Evolutionary conservation across 2,797 vertebrate species (phyloP).

Genomic region (Rhynchonycteris naso): DNA sequence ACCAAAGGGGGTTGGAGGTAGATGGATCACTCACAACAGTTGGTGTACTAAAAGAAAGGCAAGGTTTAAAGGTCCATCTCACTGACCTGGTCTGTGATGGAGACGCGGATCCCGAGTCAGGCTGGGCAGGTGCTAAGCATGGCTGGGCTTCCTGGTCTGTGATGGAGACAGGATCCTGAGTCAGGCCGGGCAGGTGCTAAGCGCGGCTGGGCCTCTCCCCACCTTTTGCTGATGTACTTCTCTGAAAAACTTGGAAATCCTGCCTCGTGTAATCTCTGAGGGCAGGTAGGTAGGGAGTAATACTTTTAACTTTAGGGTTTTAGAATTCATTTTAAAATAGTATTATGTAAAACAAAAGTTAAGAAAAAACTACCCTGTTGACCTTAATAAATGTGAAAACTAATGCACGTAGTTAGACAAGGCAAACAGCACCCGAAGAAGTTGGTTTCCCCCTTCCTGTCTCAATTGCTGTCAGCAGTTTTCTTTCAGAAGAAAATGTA

Average conservation of each 20-base stretch:
- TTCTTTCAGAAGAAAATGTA: slow-evolving; percentile 29
- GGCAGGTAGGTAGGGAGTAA: not conserved
- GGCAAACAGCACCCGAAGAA: not conserved
- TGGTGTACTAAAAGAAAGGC: not conserved
- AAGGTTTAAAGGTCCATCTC: not conserved
- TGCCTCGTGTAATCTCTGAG: not conserved
- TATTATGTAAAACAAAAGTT: not conserved
- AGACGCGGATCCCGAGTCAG: not conserved
- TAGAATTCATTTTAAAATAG: not conserved
- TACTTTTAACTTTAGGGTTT: not conserved
- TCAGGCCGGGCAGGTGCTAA: not conserved
- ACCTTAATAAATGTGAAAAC: not conserved
- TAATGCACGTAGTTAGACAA: not conserved
- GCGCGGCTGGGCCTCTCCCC: not conserved
- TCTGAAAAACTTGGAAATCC: not conserved
- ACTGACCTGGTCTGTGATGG: not conserved
- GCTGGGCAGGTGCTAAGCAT: not conserved
- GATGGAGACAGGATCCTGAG: not conserved
- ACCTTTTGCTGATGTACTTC: not conserved
- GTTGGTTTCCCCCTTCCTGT: not conserved
- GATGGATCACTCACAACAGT: not conserved
- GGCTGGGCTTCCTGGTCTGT: not conserved
- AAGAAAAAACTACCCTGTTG: not conserved
- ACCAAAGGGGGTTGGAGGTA: not conserved
- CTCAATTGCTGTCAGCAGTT: not conserved